phyloP scores from a whole-genome alignment of 1,140 invertebrate species.

The Ostrea edulis region DNA sequence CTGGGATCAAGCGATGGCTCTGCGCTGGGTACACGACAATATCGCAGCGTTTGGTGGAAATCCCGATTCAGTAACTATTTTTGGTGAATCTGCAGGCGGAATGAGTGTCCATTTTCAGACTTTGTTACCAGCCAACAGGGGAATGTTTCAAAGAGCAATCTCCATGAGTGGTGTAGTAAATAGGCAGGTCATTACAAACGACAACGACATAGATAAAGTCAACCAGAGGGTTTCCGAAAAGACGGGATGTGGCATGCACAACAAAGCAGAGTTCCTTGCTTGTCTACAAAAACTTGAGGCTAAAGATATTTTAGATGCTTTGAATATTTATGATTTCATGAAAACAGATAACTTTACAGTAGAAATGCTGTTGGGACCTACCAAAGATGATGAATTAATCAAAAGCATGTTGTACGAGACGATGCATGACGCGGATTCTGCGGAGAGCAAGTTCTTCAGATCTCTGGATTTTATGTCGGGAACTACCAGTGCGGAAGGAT shows the following conservation, averaged over 20 bases:
- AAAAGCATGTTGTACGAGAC: background rate
- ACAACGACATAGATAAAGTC: background rate
- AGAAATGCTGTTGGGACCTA: conserved; percentile 8
- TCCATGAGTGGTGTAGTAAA: conserved; percentile 59
- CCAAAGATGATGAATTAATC: background rate
- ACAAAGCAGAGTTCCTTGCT: background rate
- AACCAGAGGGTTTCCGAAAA: background rate
- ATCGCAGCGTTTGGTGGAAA: conserved; percentile 88
- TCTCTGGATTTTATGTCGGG: conserved; percentile 10
- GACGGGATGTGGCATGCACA: background rate
- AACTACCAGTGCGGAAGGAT: conserved; percentile 14
- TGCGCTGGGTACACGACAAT: conserved; percentile 87
- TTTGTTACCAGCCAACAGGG: conserved; percentile 59
- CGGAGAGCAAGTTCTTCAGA: background rate
- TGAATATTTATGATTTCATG: conserved; percentile 10
- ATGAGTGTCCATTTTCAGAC: conserved; percentile 55
- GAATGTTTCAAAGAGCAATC: conserved; percentile 61
- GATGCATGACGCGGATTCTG: background rate
- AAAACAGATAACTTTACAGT: background rate
- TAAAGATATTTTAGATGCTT: background rate
- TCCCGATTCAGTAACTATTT: conserved; percentile 84
- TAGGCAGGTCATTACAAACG: background rate
- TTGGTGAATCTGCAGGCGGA: conserved; percentile 84
- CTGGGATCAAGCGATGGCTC: conserved; percentile 85
- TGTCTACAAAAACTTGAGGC: conserved; percentile 8